Conservation (phyloP, 2,113 vertebrate species). For the Anser cygnoides region DNA sequence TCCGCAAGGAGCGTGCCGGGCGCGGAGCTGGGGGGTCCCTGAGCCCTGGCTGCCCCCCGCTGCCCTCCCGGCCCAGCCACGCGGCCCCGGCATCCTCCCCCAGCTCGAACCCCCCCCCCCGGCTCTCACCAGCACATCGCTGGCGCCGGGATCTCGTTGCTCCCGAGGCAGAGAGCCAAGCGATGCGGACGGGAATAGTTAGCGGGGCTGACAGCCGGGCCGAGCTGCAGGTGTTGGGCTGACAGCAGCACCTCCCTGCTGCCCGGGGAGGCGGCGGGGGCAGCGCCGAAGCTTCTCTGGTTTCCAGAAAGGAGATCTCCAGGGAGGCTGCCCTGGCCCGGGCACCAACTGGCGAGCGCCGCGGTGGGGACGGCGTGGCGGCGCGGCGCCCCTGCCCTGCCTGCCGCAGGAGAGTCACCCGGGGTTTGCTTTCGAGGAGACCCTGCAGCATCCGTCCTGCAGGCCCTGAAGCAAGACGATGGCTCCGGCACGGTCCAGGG, state of each 20-base stretch:
- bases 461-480: neutral
- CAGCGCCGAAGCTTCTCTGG: constrained; percentile 20
- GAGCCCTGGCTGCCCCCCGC: neutral
- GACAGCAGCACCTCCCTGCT: neutral
- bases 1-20: rapidly evolving
- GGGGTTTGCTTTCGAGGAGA: neutral
- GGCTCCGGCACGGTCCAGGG: rapidly evolving
- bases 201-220: neutral
- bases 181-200: rapidly evolving
- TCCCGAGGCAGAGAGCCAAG: neutral
- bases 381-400: too few species aligned
- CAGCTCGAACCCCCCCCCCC: neutral
- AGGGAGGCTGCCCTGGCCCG: neutral
- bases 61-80: neutral
- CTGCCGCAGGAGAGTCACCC: rapidly evolving
- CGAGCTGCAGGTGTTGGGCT: constrained; percentile 37
- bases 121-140: neutral
- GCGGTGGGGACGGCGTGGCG: rapidly evolving
- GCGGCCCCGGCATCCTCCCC: neutral
- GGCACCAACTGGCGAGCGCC: constrained; percentile 18
- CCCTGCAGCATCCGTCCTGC: rapidly evolving
- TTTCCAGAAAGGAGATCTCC: constrained; percentile 58
- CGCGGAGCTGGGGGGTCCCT: rapidly evolving
- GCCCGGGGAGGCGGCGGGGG: neutral
- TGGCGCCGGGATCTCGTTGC: neutral